Base-by-base conservation (phyloP, 2,113 vertebrate genomes). In the Nycticebus coucang region DNA sequence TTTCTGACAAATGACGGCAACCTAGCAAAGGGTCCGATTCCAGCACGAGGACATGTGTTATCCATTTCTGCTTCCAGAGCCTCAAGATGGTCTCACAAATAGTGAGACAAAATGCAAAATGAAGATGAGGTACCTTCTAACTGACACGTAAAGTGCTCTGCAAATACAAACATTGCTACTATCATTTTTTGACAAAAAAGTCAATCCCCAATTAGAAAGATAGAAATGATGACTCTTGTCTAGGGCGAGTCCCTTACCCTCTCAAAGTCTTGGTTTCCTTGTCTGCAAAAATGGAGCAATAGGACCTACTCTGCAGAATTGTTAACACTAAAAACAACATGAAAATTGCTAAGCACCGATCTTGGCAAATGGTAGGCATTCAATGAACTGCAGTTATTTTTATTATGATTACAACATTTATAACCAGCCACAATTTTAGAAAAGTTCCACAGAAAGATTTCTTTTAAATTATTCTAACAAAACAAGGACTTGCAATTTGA, bases 401-500 rank as follows among this genome's bases (percentile, higher is more conserved):
- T 53, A 41, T 84, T 92, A 59, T 50, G 33, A 93, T 21, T 64
- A 64, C 53, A 74, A 53, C 1, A 82, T 82, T 92, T 89, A 41
- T 96, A 89, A 86, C 22, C 68, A 85, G 30, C 12, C 24, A n/a
- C 10, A 24, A 91, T 30, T 91, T 89, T 85, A 69, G 28, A 87
- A 89, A 68, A 90, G 50, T 26, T 0, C 0, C 35, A 64, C n/a
- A 94, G 83, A 59, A 93, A 78, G 2, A 75, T 69, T 88, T 89
- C 8, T 94, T 94, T 69, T 85, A 82, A 85, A 69, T 41, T 93
- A 9, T 69, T 83, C 26, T 37, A 79, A 66, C 33, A 64, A 79
- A 92, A 69, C 18, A 86, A 79, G 50, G 41, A 33, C 12, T 86
- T 35, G 22, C 1, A 50, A 82, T 87, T 95, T 81, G 82, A 97